These are phyloP conservation scores for Gymnothorax javanicus DNA, from an alignment of 2,797 vertebrate species.

Conservation along the genomic window DNA sequence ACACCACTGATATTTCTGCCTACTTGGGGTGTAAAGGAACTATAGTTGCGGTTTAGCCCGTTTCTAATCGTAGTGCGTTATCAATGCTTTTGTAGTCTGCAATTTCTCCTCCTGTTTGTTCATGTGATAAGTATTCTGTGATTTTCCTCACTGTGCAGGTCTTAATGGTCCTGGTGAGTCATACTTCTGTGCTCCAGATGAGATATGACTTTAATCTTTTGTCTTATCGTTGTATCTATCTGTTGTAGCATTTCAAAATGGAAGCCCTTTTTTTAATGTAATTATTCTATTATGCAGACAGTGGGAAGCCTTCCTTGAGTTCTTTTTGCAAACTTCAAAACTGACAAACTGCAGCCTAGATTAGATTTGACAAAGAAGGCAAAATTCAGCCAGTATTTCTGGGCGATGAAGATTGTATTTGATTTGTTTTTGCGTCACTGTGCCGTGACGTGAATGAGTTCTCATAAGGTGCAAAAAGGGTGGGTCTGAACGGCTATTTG, in stretches of 20 bases:
- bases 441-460: too few relatives aligned
- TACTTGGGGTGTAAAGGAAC: background rate
- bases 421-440: background rate
- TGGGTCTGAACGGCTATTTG: background rate
- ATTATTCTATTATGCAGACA: too few relatives aligned
- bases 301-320: too few relatives aligned
- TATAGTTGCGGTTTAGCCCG: background rate
- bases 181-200: background rate
- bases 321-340: too few relatives aligned
- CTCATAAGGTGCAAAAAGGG: too few relatives aligned
- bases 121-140: background rate
- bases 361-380: too few relatives aligned
- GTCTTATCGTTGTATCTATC: too few relatives aligned
- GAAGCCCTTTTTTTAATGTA: too few relatives aligned
- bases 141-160: background rate
- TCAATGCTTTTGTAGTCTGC: background rate
- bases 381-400: background rate
- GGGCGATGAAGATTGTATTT: background rate
- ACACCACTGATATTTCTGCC: background rate
- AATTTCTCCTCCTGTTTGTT: background rate
- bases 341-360: too few relatives aligned
- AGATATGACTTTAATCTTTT: too few relatives aligned
- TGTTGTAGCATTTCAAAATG: too few relatives aligned
- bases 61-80: background rate
- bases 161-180: background rate